These are phyloP conservation scores for Puffinus mauretanicus DNA, from an alignment of 2,113 vertebrate genomes.

Conservation along the genomic window DNA sequence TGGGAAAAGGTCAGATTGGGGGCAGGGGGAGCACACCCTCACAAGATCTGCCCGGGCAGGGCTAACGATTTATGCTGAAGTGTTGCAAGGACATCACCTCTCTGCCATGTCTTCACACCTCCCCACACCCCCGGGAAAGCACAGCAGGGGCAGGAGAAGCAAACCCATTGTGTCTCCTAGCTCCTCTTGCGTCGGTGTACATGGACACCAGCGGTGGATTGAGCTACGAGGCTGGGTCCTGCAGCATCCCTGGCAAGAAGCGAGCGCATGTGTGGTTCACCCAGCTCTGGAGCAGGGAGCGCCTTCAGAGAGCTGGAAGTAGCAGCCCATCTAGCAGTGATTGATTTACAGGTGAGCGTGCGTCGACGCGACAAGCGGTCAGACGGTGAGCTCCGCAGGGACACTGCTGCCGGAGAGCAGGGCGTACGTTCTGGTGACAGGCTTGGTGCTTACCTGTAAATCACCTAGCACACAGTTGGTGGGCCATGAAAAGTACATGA, in stretches of 20 bases:
- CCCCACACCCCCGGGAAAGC: not conserved
- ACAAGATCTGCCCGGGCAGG: not conserved
- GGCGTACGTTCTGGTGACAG: not conserved
- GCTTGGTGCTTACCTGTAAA: not conserved
- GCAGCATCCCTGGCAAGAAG: not conserved
- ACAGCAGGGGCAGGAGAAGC: not conserved
- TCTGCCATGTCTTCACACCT: fast-evolving
- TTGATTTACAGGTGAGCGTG: not conserved
- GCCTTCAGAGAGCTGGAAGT: not conserved
- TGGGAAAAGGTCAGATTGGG: too few relatives aligned
- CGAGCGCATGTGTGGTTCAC: fast-evolving
- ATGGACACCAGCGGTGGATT: fast-evolving
- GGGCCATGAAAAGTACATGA: not conserved
- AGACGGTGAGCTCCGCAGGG: fast-evolving
- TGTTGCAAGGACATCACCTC: fast-evolving
- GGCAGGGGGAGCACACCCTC: too few relatives aligned
- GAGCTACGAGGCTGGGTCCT: not conserved
- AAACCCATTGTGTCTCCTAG: fast-evolving
- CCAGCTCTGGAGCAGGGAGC: not conserved
- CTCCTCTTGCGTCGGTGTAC: not conserved
- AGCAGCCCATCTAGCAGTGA: not conserved
- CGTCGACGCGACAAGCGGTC: not conserved
- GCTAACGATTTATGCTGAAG: not conserved
- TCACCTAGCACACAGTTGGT: not conserved
- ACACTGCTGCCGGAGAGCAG: not conserved